Evolutionary conservation across 2,113 vertebrate genomes (phyloP).

Genomic region (Ploceus nigricollis): DNA sequence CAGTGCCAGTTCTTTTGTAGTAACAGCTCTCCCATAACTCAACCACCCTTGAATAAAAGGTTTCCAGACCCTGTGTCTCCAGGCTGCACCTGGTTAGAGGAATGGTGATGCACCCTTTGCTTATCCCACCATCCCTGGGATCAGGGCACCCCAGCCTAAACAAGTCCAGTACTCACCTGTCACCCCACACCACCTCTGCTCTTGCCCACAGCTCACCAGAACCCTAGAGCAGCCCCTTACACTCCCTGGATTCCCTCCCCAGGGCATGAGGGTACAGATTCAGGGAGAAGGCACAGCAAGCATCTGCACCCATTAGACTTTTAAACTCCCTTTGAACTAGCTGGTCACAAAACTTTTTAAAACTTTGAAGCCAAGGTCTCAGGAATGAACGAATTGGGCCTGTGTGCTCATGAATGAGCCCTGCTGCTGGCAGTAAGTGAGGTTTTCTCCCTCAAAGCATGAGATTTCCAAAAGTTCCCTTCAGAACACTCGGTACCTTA

Average conservation of each 20-base stretch:
- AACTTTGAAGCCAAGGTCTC: not conserved
- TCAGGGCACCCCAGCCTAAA: not conserved
- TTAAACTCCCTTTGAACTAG: not conserved
- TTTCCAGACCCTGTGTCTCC: not conserved
- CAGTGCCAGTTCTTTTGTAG: not conserved
- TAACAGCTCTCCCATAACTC: not conserved
- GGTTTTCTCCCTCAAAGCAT: not conserved
- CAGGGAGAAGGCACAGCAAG: not conserved
- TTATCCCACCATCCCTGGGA: not conserved
- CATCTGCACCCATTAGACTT: not conserved
- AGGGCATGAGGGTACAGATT: not conserved
- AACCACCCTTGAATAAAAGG: not conserved
- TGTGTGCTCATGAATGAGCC: not conserved
- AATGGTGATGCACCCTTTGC: not conserved
- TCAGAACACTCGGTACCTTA: not conserved
- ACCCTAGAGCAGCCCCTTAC: accelerated
- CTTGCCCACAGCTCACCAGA: not conserved
- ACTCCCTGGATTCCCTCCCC: not conserved
- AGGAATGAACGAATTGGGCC: accelerated
- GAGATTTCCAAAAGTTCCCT: not conserved
- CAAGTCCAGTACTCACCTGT: accelerated
- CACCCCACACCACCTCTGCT: not conserved
- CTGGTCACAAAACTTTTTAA: not conserved
- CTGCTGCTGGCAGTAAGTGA: not conserved
- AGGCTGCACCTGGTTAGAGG: not conserved